Percentiles rank a stretch among this genome's conserved stretches.
Evolutionary conservation across 2,797 vertebrate species (phyloP).

Genomic region (Cryptoprocta ferox): DNA sequence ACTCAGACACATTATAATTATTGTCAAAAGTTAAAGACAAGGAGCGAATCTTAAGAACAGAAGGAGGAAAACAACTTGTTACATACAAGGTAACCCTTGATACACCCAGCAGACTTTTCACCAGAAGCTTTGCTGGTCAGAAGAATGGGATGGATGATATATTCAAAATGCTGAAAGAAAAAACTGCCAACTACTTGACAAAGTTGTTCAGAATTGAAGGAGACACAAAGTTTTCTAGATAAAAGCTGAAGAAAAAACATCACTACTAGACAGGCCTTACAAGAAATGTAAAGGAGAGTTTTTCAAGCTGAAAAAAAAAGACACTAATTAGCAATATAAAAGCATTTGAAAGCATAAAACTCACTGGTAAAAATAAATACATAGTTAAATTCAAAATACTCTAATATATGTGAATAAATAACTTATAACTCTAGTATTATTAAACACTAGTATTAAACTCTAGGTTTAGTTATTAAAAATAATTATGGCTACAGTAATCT

Average conservation of each 20-base stretch:
- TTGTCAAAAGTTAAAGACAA: neutral
- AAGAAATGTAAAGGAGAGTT: neutral
- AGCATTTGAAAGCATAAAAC: neutral
- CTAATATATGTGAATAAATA: neutral
- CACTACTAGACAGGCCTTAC: neutral
- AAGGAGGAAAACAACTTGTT: neutral
- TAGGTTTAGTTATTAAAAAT: neutral
- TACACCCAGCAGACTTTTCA: neutral
- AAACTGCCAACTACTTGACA: neutral
- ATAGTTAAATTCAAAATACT: neutral
- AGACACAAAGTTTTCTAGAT: neutral
- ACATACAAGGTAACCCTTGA: neutral
- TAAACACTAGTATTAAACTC: neutral
- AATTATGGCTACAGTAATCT: neutral
- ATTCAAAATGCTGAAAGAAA: neutral
- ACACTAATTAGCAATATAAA: neutral
- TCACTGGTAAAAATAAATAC: neutral
- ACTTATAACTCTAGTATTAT: neutral
- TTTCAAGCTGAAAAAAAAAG: neutral
- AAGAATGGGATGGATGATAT: neutral
- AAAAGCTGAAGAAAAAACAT: neutral
- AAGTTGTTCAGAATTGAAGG: neutral
- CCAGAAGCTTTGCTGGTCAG: neutral
- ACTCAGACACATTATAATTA: neutral
- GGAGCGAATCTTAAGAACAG: neutral